phyloP scores from a whole-genome alignment of 2,113 vertebrate species.

The Megalops atlanticus region DNA sequence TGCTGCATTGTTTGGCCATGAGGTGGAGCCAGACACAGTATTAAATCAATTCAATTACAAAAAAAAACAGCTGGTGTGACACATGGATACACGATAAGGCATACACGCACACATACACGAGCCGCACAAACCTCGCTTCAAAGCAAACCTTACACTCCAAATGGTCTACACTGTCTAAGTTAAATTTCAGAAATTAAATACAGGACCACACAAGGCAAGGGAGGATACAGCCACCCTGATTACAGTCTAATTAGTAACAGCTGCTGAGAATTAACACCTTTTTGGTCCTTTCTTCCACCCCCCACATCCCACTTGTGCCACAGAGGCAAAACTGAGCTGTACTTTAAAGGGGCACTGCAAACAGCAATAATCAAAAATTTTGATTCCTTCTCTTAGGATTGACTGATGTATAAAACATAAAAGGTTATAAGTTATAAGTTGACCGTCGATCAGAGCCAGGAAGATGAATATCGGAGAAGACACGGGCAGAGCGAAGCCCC shows the following conservation, averaged over 20 bases:
- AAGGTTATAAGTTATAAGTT: too few species aligned
- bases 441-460: background rate
- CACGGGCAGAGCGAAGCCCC: background rate
- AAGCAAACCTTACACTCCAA: slow-evolving; percentile 7
- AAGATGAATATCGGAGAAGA: too few species aligned
- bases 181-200: background rate
- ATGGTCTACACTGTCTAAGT: slow-evolving; percentile 4
- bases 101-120: background rate
- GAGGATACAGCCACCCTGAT: background rate
- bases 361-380: too few species aligned
- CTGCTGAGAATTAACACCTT: background rate
- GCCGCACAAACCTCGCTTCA: background rate
- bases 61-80: background rate
- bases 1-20: background rate
- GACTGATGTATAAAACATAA: too few species aligned
- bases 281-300: background rate
- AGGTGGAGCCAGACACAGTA: slow-evolving; percentile 1
- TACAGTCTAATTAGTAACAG: background rate
- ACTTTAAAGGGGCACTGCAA: too few species aligned
- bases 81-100: too few species aligned
- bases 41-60: background rate
- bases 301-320: too few species aligned
- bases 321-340: too few species aligned
- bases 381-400: too few species aligned
- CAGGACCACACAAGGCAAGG: background rate